These are phyloP conservation scores for Trichogramma pretiosum DNA, from an alignment of 1,140 invertebrate species.

Conservation along the genomic window DNA sequence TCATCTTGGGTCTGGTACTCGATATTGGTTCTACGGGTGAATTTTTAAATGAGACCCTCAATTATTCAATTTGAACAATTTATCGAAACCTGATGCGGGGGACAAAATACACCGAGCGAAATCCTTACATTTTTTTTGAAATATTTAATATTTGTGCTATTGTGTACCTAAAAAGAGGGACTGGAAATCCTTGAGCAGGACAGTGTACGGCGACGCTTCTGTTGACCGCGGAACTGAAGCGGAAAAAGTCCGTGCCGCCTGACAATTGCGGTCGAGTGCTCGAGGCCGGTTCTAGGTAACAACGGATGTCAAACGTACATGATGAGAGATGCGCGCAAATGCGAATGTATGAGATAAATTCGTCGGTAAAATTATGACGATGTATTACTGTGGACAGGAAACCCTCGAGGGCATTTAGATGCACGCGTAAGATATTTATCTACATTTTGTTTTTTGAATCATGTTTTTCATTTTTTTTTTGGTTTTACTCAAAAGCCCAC, in stretches of 20 bases:
- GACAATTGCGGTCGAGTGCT: slow-evolving; percentile 38
- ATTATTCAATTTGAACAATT: background rate
- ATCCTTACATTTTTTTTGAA: too few relatives aligned
- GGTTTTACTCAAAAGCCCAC: slow-evolving; percentile 36
- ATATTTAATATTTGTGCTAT: too few relatives aligned
- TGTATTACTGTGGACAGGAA: slow-evolving; percentile 60
- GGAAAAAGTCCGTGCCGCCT: slow-evolving; percentile 35
- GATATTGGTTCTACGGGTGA: slow-evolving; percentile 47
- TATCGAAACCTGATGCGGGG: slow-evolving; percentile 32
- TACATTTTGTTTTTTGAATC: too few relatives aligned
- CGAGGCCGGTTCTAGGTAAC: slow-evolving; percentile 41
- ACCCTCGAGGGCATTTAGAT: slow-evolving; percentile 58
- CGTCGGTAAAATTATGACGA: too few relatives aligned
- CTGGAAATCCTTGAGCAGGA: slow-evolving; percentile 52
- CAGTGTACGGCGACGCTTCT: slow-evolving; percentile 46
- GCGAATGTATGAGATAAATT: too few relatives aligned
- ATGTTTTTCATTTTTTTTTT: too few relatives aligned
- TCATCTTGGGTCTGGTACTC: slow-evolving; percentile 47
- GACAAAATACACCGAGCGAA: slow-evolving; percentile 54
- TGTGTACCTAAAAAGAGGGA: slow-evolving; percentile 48
- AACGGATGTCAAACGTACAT: slow-evolving; percentile 2
- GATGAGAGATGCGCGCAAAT: slow-evolving; percentile 44
- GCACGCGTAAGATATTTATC: background rate
- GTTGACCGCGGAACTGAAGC: slow-evolving; percentile 30
- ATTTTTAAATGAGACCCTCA: slow-evolving; percentile 3